Percentiles rank a stretch among this genome's conserved stretches.
These are phyloP conservation scores for Amiota minor DNA, from an alignment of 2,888 invertebrate genomes.

Conservation along the genomic window DNA sequence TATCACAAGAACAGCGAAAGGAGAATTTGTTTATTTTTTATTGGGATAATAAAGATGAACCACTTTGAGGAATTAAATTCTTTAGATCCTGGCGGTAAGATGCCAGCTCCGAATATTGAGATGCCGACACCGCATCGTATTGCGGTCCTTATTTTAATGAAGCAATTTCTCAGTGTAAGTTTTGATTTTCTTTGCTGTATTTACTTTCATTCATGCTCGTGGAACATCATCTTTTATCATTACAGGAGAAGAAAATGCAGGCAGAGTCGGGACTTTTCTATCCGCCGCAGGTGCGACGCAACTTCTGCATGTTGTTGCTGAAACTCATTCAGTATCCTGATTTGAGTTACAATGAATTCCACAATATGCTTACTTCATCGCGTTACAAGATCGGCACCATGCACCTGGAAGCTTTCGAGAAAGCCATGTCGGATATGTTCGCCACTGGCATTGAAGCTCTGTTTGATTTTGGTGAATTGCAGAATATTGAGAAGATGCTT, in stretches of 20 bases:
- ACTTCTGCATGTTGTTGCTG: conserved; percentile 86
- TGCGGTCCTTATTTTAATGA: conserved; percentile 83
- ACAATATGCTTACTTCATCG: conserved; percentile 76
- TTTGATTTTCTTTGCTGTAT: neutral
- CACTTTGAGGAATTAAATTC: conserved; percentile 71
- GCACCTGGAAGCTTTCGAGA: conserved; percentile 75
- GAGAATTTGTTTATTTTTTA: neutral
- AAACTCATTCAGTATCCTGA: conserved; percentile 87
- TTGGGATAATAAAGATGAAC: conserved; percentile 52
- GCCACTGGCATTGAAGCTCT: conserved; percentile 78
- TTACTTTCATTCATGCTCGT: neutral
- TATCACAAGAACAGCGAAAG: neutral
- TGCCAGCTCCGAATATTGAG: conserved; percentile 71
- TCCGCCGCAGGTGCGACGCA: conserved; percentile 79
- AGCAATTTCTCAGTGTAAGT: conserved; percentile 81
- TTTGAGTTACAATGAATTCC: conserved; percentile 81
- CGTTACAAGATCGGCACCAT: conserved; percentile 66
- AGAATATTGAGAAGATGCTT: conserved; percentile 77
- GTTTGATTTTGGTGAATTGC: conserved; percentile 79
- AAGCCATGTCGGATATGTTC: conserved; percentile 75
- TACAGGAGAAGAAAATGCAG: conserved; percentile 66
- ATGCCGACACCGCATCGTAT: conserved; percentile 85
- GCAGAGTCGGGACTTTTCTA: conserved; percentile 62
- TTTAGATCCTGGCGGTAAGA: conserved; percentile 63
- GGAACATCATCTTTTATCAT: neutral